phyloP scores from a whole-genome alignment of 2,797 vertebrate species.

The Dipus sagitta region DNA sequence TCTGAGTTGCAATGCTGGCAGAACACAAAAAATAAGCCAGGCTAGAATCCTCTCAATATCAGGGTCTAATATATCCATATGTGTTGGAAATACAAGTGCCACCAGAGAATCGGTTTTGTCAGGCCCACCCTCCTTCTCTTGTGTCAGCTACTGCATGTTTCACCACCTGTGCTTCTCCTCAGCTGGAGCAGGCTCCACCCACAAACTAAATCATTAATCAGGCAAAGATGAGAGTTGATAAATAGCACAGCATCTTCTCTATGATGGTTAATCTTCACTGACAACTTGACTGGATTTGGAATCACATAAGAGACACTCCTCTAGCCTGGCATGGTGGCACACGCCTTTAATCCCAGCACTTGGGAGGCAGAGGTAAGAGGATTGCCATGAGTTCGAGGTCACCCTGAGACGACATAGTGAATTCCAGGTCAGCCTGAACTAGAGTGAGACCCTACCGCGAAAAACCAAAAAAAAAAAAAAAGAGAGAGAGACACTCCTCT shows the following conservation, averaged over 20 bases:
- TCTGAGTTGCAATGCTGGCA: neutral
- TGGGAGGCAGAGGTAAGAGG: too few species aligned
- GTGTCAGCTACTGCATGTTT: neutral
- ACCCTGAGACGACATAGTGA: too few species aligned
- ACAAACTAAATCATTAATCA: neutral
- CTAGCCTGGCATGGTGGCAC: too few species aligned
- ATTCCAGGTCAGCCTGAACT: too few species aligned
- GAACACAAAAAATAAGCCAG: neutral
- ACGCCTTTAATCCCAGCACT: too few species aligned
- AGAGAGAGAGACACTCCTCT: neutral
- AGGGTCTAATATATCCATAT: neutral
- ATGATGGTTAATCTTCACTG: neutral
- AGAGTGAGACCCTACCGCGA: too few species aligned
- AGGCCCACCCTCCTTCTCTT: neutral
- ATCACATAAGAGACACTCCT: neutral
- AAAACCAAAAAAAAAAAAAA: too few species aligned
- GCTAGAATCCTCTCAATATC: neutral
- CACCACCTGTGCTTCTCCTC: neutral
- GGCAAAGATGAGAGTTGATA: neutral
- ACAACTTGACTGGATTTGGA: neutral
- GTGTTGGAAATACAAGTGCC: neutral
- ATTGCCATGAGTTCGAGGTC: too few species aligned
- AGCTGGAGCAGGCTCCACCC: neutral
- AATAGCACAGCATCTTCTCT: neutral
- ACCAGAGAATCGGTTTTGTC: neutral